phyloP scores from a whole-genome alignment of 2,888 invertebrate genomes.

The Argyresthia albistria region DNA sequence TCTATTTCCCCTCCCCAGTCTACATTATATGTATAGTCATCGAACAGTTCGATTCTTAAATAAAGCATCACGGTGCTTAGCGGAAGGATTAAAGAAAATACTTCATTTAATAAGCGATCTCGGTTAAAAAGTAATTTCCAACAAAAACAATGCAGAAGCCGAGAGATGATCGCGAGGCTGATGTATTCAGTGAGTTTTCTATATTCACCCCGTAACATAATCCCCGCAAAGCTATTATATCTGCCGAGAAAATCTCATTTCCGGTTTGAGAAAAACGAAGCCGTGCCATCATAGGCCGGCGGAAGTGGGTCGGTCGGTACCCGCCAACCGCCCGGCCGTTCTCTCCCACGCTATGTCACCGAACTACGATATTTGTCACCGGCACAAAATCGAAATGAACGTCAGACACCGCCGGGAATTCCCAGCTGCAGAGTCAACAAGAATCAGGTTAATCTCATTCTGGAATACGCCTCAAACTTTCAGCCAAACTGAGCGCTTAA shows the following conservation, averaged over 20 bases:
- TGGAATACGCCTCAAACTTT: too few species aligned
- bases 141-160: neutral
- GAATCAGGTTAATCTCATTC: too few species aligned
- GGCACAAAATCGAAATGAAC: too few species aligned
- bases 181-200: slow-evolving; percentile 11
- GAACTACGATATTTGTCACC: too few species aligned
- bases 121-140: neutral
- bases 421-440: too few species aligned
- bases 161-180: too few species aligned
- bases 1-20: neutral
- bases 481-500: too few species aligned
- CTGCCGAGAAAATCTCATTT: slow-evolving; percentile 63
- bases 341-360: too few species aligned
- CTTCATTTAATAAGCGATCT: neutral
- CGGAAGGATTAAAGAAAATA: neutral
- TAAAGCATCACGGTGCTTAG: neutral
- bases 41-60: too few species aligned
- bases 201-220: slow-evolving; percentile 49
- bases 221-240: slow-evolving; percentile 57
- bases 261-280: slow-evolving; percentile 56
- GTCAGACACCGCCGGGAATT: too few species aligned
- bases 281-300: slow-evolving; percentile 10
- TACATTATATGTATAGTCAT: neutral
- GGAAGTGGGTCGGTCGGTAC: too few species aligned
- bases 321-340: too few species aligned